Evolutionary conservation across 2,888 invertebrate species (phyloP), one percentile per base, ranked within the genome.

Genomic region (Nasonovia ribisnigri): DNA sequence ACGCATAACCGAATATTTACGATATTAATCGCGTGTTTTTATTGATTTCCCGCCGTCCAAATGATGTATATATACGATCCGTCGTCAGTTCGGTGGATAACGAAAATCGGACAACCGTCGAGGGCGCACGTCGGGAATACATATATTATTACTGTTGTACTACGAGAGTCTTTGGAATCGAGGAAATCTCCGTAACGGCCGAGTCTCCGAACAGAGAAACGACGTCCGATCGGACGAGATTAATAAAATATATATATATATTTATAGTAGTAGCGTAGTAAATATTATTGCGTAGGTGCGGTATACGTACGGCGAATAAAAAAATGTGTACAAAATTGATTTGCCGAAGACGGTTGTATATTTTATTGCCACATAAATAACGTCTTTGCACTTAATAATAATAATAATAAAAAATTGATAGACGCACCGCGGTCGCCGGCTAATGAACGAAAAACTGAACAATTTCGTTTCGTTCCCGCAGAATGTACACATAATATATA

Each of bases 311-410:
- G 36, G 77, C 1, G 20, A 36, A 77, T 77, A 36, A 77, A 77
- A 77, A 8, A n/a, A 67, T 77, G 36, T 36, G 20, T 77, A 24
- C 20, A 36, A 77, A 77, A 77, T 77, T 77, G 77, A 77, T 77
- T 77, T 77, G 20, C 36, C 77, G 77, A 77, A 77, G 77, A 77
- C 77, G 8, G 36, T 6, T 77, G 36, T 77, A 77, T 20, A 20
- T 77, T 77, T 77, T 77, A 77, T 77, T 77, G 77, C 8, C 77
- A 77, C 77, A 77, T 77, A 77, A 77, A 77, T 42, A 36, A 77
- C 20, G 36, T 77, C 42, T 29, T 77, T 77, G 20, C 77, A 77
- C 6, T 1, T n/a, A n/a, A 77, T 77, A 20, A 77, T 77, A 36
- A 77, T 77, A 77, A 36, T 36, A 77, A 42, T 36, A 77, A 77